A percentile compares a stretch with the other conserved stretches of the same genome.
Conservation (phyloP, 2,797 vertebrate genomes). For the Fistularia tabacaria region DNA sequence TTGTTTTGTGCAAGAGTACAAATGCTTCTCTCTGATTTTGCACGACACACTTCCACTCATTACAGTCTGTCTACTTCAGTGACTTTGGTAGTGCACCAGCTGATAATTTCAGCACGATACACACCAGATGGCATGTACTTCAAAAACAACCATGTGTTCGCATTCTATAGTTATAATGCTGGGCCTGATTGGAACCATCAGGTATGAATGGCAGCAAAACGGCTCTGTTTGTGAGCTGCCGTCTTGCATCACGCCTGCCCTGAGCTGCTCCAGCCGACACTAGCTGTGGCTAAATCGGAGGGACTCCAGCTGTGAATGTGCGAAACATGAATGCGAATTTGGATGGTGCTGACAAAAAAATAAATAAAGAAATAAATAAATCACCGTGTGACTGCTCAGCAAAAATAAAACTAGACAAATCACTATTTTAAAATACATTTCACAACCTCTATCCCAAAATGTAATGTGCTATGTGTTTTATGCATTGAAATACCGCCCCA, state of each 20-base stretch:
- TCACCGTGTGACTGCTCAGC: conserved; percentile 20
- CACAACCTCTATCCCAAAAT: no score
- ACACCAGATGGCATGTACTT: conserved; percentile 2
- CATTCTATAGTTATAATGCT: conserved; percentile 11
- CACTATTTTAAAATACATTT: no score
- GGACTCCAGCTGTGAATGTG: conserved; percentile 23
- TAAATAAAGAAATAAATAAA: not conserved
- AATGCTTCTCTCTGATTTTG: no score
- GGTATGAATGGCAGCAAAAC: conserved; percentile 13
- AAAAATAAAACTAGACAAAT: conserved; percentile 11
- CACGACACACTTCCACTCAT: no score
- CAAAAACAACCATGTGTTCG: conserved; percentile 1
- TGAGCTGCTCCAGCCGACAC: conserved; percentile 3
- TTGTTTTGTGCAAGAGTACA: no score
- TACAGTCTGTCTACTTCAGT: not conserved
- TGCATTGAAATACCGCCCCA: conserved; percentile 37
- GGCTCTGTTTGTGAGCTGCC: conserved; percentile 21
- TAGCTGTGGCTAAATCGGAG: conserved; percentile 24
- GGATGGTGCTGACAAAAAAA: conserved; percentile 7
- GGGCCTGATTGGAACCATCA: not conserved
- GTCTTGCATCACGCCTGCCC: conserved; percentile 22
- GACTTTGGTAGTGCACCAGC: not conserved
- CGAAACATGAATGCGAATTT: conserved; percentile 23
- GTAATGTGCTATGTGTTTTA: conserved; percentile 40
- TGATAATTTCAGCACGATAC: not conserved